Percentiles rank a stretch among this genome's conserved stretches.
Evolutionary conservation across 30 jellyfish, hydroid and myxozoan genomes (phyloP).

Genomic region (Aurelia aurita): DNA sequence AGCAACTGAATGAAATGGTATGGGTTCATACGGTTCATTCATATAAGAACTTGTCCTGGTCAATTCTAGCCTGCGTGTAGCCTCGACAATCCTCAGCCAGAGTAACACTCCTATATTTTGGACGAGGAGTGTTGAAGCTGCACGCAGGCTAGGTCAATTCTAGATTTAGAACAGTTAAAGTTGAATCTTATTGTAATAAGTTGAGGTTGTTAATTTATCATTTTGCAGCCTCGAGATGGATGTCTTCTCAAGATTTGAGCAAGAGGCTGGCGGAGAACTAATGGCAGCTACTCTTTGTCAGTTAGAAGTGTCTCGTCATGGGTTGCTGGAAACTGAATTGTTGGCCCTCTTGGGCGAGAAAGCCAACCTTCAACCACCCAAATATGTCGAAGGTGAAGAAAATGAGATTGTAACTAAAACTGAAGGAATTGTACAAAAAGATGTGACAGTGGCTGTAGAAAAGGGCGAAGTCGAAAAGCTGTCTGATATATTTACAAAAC

Average conservation of each 20-base stretch:
- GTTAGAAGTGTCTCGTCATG: slow-evolving; percentile 98
- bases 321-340: slow-evolving; percentile 90
- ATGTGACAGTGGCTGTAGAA: slow-evolving; percentile 52
- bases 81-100: too few species aligned
- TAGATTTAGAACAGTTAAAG: too few species aligned
- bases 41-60: too few species aligned
- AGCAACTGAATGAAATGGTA: too few species aligned
- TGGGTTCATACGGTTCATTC: too few species aligned
- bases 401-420: slow-evolving; percentile 66
- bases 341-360: slow-evolving; percentile 89
- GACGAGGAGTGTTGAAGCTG: too few species aligned
- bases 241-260: slow-evolving; percentile 90
- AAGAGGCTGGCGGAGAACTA: slow-evolving; percentile 92
- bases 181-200: background rate
- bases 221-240: slow-evolving; percentile 83
- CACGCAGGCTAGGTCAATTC: too few species aligned
- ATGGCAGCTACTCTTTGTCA: slow-evolving; percentile 96
- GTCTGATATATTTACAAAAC: slow-evolving; percentile 85
- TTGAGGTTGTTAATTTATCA: background rate
- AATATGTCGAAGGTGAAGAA: slow-evolving; percentile 78
- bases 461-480: slow-evolving; percentile 89
- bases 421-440: slow-evolving; percentile 68
- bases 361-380: slow-evolving; percentile 54
- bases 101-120: too few species aligned
- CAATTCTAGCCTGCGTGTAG: too few species aligned